These are phyloP conservation scores for Orientallactaga sibirica DNA, from an alignment of 2,797 vertebrate genomes.

Conservation along the genomic window DNA sequence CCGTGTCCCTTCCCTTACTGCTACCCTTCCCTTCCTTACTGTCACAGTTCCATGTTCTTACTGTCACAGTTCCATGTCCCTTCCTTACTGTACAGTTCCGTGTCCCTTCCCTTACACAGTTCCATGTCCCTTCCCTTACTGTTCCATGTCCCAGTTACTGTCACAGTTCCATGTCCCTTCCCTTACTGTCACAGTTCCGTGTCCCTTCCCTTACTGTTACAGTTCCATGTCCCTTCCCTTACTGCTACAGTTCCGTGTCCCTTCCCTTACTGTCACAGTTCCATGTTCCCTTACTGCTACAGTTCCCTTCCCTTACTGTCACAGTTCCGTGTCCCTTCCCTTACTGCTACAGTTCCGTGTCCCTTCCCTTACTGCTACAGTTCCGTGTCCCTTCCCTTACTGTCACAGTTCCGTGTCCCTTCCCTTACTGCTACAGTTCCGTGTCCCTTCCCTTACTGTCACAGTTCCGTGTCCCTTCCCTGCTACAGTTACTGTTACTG, in stretches of 20 bases:
- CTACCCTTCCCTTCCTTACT: too few species aligned
- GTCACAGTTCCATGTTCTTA: neutral
- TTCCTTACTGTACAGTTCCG: too few species aligned
- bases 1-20: neutral
- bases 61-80: too few species aligned
- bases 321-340: neutral
- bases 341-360: neutral
- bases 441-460: too few species aligned
- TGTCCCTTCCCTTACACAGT: neutral
- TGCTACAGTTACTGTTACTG: too few species aligned
- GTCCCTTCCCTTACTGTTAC: neutral
- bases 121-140: too few species aligned
- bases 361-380: neutral
- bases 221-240: neutral
- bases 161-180: neutral
- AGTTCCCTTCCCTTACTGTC: too few species aligned
- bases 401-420: neutral
- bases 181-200: neutral
- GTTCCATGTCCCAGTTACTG: too few species aligned
- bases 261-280: too few species aligned
- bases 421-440: neutral
- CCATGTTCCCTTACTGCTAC: neutral
- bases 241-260: too few species aligned
- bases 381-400: too few species aligned
- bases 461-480: neutral